Base-by-base conservation (phyloP, 2,113 vertebrate species). In the Cyphotilapia sp. region DNA sequence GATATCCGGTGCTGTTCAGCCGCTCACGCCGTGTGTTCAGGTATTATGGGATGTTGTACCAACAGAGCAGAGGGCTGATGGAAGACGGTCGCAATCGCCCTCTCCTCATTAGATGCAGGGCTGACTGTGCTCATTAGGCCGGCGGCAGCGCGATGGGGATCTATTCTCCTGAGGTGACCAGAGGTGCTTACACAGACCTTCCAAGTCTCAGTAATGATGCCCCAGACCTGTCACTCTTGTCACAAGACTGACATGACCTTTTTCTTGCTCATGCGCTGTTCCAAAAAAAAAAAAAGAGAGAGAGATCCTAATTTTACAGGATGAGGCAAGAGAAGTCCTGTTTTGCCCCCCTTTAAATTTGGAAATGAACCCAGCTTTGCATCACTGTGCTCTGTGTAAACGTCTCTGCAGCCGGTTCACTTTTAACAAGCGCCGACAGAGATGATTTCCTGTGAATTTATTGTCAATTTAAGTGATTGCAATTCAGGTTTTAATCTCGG, bases 141-240 rank as follows among this genome's bases (percentile, higher is more conserved):
- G 19, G 80, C 86, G 87, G 89, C 85, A 84, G 85, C 83, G 22
- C 88, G 42, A 87, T 22, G 86, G 89, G 93, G 86, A 86, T 91
- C 87, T 89, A 90, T 88, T 93, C 94, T 93, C 93, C 88, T 51
- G 93, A 94, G 94, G 93, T 95, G 93, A 95, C 91, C 94, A 90
- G 92, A 95, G 93, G 94, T 95, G 92, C 94, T 93, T 86, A 92
- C 89, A 47, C 91, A 90, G 93, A 92, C 90, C 93, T 85, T 93
- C 91, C 88, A 81, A 81, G 90, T 85, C 94, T 83, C 91, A 74
- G 93, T 95, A 95, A 96, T 95, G 95, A 96, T 93, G 92, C 88
- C 88, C 85, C 76, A 76, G 86, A 90, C 87, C 91, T 94, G 93
- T 95, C 93, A 91, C 88, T 92, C 88, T 87, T 86, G 89, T 93